phyloP scores from a whole-genome alignment of 2,797 vertebrate genomes.

The Pterois miles region DNA sequence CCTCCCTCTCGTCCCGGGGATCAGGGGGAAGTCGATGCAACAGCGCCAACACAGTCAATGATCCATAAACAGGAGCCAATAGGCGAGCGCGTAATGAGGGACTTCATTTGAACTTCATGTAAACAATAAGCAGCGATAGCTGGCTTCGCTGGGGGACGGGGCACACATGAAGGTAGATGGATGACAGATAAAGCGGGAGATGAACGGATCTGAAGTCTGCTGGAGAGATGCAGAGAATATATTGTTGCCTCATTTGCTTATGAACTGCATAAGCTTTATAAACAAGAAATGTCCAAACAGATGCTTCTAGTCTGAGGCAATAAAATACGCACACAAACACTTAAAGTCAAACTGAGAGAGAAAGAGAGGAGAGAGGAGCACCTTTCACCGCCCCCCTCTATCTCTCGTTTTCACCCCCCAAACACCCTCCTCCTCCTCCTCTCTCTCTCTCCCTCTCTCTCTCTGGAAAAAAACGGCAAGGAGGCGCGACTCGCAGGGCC shows the following conservation, averaged over 20 bases:
- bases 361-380: constrained; percentile 56
- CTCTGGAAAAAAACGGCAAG: constrained; percentile 79
- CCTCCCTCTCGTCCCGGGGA: constrained; percentile 67
- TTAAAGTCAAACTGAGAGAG: constrained; percentile 61
- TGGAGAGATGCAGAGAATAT: neutral
- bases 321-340: constrained; percentile 54
- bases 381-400: constrained; percentile 68
- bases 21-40: constrained; percentile 66
- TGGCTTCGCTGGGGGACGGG: neutral
- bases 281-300: constrained; percentile 30
- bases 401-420: constrained; percentile 62
- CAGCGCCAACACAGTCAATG: constrained; percentile 66
- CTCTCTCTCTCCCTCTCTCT: constrained; percentile 64
- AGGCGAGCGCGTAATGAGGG: constrained; percentile 69
- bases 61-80: constrained; percentile 74
- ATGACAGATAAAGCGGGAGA: constrained; percentile 24
- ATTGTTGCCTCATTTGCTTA: neutral
- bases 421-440: constrained; percentile 35
- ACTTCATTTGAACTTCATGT: constrained; percentile 72
- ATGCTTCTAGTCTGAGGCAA: constrained; percentile 41
- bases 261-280: constrained; percentile 1
- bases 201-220: constrained; percentile 10
- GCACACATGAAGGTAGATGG: constrained; percentile 22
- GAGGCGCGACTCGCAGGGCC: constrained; percentile 90
- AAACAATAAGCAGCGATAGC: constrained; percentile 52